Evolutionary conservation across 2,888 invertebrate species (phyloP), one percentile per base, ranked within the genome.

Genomic region (Hirtodrosophila trivittata): DNA sequence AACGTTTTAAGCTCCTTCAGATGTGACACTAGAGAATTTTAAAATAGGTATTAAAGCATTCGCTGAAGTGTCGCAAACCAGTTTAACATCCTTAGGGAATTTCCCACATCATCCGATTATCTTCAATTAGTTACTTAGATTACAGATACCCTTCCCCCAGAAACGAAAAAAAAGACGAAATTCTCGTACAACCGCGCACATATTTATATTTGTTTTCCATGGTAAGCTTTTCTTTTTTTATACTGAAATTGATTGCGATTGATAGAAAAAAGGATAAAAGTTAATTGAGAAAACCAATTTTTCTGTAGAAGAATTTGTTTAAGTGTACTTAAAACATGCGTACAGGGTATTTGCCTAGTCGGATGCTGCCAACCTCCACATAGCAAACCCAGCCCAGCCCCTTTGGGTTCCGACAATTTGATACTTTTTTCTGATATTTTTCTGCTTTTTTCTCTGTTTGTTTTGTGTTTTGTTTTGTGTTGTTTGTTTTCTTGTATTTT

Each of bases 381-480:
- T 0, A 3, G 14, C 9, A 3, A 21, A 18, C 0, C 35, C 45
- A 21, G 5, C 3, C 13, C n/a, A n/a, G n/a, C n/a, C n/a, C n/a
- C n/a, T 5, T 9, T 2, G 6, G 10, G 2, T 39, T 12, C 3
- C n/a, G 32, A 28, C 32, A 66, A 14, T 55, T 70, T 54, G 28
- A 21, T 39, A 43, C 47, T 70, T 58, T 28, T 57, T 70, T 66
- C 18, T 21, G 2, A 5, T 59, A 60, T 65, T 67, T 69, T 42
- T 49, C 43, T 37, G 55, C 59, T 78, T 66, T 49, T 57, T 28
- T 28, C 2, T 28, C n/a, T 28, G 7, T 28, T 9, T 28, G n/a
- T 28, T 50, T 45, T 32, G 21, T 28, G 8, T 9, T 18, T 32
- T 45, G 9, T 25, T 10, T 41, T 33, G 3, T 28, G 28, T 38